These are phyloP conservation scores for Tapirus indicus DNA, from an alignment of 2,797 vertebrate species.

Conservation along the genomic window DNA sequence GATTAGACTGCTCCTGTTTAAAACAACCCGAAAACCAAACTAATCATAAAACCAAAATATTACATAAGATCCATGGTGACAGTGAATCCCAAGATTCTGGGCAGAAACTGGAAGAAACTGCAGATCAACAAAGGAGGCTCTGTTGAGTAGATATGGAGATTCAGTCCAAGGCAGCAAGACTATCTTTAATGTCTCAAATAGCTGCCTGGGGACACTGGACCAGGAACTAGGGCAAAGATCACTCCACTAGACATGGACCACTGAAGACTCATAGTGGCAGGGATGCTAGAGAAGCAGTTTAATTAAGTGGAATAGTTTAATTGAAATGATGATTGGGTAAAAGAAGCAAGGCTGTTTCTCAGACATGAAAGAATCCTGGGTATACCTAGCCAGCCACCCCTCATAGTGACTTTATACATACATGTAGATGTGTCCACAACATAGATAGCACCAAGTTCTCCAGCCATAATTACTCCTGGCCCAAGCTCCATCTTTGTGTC, in stretches of 20 bases:
- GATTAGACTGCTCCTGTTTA: neutral
- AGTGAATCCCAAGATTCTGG: neutral
- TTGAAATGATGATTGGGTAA: neutral
- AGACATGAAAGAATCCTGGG: no score
- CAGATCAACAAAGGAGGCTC: neutral
- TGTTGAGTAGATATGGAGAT: neutral
- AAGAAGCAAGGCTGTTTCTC: neutral
- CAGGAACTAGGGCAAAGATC: neutral
- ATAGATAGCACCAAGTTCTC: neutral
- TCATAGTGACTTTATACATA: neutral
- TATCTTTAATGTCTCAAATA: neutral
- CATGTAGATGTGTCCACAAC: neutral
- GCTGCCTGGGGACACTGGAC: neutral
- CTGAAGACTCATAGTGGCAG: neutral
- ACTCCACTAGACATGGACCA: neutral
- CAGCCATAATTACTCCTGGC: neutral
- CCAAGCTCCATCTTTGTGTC: neutral
- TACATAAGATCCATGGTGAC: neutral
- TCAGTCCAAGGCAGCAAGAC: neutral
- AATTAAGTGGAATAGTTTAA: neutral
- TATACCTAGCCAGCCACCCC: neutral
- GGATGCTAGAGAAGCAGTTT: neutral
- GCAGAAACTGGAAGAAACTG: neutral
- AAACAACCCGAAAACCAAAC: neutral
- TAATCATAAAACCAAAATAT: neutral